Base-by-base conservation (phyloP, 2,888 invertebrate species). In the Griposia aprilina region DNA sequence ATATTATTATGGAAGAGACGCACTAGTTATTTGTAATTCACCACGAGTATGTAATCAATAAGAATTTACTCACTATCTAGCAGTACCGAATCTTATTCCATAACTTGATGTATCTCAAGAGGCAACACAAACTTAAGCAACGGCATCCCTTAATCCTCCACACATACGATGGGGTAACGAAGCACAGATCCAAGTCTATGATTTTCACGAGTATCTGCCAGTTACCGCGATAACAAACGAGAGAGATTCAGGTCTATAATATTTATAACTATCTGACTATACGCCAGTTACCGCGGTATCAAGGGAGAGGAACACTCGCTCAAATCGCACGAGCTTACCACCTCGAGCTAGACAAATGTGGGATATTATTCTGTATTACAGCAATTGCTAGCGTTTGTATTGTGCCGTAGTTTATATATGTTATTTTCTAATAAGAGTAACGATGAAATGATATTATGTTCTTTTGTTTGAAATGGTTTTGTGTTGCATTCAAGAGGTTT, bases 361-460 rank as follows among this genome's bases (percentile, higher is more conserved):
- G 0, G 67, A 74, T 72, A 84, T 85, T 74, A 85, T 76, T 84
- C 76, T 72, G 80, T 74, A 84, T 85, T 76, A 85, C 71, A 55
- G 60, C 76, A 65, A 82, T 72, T 71, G 67, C 76, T 79, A 26
- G 59, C 69, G 36, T 73, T 80, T 76, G 76, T 72, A 20, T 57
- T 17, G 45, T 26, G 17, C 13, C 13, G 6, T n/a, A 65, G 45
- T 67, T 60, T 70, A 57, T 74, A 41, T 67, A 69, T 48, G 20
- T 65, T n/a, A 36, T 55, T 70, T 60, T 66, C 55, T 62, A n/a
- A 15, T 30, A 7, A 13, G 15, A 26, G n/a, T 36, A 17, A 57
- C 5, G 13, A 20, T 67, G 7, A 20, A 30, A 30, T 63, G 1
- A 55, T 45, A 20, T 63, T 50, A 50, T 13, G 10, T 36, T 26